Base-by-base conservation (phyloP, 2,797 vertebrate species). In the Tolypeutes matacus region DNA sequence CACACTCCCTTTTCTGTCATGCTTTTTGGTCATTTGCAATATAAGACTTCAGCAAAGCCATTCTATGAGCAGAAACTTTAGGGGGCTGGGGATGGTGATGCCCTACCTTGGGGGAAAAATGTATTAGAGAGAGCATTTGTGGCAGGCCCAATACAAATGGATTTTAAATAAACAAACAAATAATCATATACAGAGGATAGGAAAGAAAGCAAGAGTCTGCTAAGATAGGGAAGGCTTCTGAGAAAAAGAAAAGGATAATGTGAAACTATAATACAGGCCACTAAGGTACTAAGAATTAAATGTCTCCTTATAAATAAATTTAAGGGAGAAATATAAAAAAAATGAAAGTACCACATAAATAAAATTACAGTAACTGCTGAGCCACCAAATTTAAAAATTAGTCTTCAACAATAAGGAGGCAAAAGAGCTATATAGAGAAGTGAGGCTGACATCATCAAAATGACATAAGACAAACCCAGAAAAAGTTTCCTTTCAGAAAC, bases 361-460 rank as follows among this genome's bases (percentile, higher is more conserved):
- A 94, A 87, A 93, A 18, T n/a, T n/a, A 53, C 0, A 67, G 78
- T 60, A 82, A 83, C 51, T 49, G 65, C n/a, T 60, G 78, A 51
- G 36, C 4, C 69, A n/a, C 25, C 75, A n/a, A 72, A 46, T 69
- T 5, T 64, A 80, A 94, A 95, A 80, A 76, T 15, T 14, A 69
- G 8, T 49, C 23, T 67, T 85, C 95, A 73, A 73, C 39, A 90
- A 73, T 34, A 85, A 89, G 95, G 69, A 84, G 46, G 29, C 58
- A 11, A 46, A 46, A 46, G 46, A 46, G 11, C 46, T 46, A 46
- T 46, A 46, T 46, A 46, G 8, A 46, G 8, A 46, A 46, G 46
- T 46, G 46, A 46, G 46, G 46, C 46, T 46, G 46, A 46, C 46
- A 46, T 46, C 46, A 46, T 46, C 46, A 46, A 46, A 46, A 46